Evolutionary conservation across 2,888 invertebrate genomes (phyloP).

Genomic region (Heliothis peltigera): DNA sequence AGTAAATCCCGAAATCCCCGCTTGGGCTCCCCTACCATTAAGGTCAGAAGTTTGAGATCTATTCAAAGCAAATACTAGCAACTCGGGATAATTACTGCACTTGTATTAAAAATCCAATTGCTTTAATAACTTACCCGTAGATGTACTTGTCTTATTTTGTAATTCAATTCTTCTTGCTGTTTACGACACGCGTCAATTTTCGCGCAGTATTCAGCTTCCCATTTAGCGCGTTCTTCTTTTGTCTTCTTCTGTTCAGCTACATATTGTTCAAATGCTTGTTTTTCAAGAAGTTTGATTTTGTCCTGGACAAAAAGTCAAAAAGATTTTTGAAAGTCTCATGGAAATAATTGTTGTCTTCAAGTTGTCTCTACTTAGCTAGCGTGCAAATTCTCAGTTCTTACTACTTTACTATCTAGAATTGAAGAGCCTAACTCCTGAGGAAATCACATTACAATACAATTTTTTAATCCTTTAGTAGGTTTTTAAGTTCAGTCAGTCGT

Average conservation of each 20-base stretch:
- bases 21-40: too few relatives aligned
- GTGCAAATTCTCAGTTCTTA: too few relatives aligned
- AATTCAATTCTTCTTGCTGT: constrained; percentile 64
- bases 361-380: background rate
- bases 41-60: too few relatives aligned
- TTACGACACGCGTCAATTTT: constrained; percentile 62
- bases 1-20: background rate
- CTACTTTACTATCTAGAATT: too few relatives aligned
- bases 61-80: too few relatives aligned
- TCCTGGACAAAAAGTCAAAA: constrained; percentile 43
- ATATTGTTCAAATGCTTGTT: constrained; percentile 61
- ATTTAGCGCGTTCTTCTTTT: constrained; percentile 53
- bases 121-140: constrained; percentile 58
- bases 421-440: too few relatives aligned
- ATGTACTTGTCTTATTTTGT: constrained; percentile 61
- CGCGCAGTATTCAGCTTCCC: constrained; percentile 59
- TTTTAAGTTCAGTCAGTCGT: too few relatives aligned
- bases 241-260: constrained; percentile 57
- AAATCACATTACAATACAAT: too few relatives aligned
- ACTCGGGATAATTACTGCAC: too few relatives aligned
- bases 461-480: too few relatives aligned
- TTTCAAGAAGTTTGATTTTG: constrained; percentile 52
- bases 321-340: too few relatives aligned
- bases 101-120: too few relatives aligned
- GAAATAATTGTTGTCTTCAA: background rate